These are phyloP conservation scores for Drosophila takahashii DNA, from an alignment of 1,140 invertebrate genomes.

Conservation along the genomic window DNA sequence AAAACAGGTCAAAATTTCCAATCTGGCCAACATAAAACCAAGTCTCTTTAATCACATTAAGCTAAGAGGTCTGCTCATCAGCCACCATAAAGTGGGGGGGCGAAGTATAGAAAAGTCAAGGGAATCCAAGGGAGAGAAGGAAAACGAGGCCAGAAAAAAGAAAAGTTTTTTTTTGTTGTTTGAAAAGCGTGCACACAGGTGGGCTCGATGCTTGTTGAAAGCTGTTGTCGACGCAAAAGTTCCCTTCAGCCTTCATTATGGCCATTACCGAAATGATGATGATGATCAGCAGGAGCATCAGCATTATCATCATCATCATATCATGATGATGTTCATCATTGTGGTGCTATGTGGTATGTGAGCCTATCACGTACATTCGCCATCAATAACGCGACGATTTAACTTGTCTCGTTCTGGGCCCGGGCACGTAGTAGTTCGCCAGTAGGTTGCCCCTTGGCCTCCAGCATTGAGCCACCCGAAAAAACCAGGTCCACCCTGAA, in stretches of 20 bases:
- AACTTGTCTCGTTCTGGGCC: conserved; percentile 76
- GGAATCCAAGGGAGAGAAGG: not conserved
- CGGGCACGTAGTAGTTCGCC: conserved; percentile 61
- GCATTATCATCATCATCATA: conserved; percentile 48
- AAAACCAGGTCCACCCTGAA: not conserved
- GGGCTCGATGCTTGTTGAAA: conserved; percentile 70
- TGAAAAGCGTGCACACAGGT: conserved; percentile 68
- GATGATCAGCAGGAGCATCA: conserved; percentile 32
- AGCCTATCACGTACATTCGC: conserved; percentile 82
- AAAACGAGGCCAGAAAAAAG: conserved; percentile 10
- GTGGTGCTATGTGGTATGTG: conserved; percentile 50
- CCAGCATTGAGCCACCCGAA: not conserved
- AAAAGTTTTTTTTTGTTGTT: conserved; percentile 28
- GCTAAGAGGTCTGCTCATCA: conserved; percentile 39
- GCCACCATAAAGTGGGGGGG: conserved; percentile 10
- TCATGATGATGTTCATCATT: conserved; percentile 29
- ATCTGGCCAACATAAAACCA: conserved; percentile 41
- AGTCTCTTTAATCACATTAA: conserved; percentile 48
- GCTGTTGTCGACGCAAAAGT: conserved; percentile 65
- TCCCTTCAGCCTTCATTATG: conserved; percentile 43
- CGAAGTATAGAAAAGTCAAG: conserved; percentile 5
- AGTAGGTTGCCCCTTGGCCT: conserved; percentile 39
- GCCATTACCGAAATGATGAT: conserved; percentile 46
- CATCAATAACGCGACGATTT: conserved; percentile 83
- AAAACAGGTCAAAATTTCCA: conserved; percentile 42